Evolutionary conservation across 2,113 vertebrate genomes (phyloP), one percentile per base, ranked within the genome.

Genomic region (Anarhynchus alexandrinus): DNA sequence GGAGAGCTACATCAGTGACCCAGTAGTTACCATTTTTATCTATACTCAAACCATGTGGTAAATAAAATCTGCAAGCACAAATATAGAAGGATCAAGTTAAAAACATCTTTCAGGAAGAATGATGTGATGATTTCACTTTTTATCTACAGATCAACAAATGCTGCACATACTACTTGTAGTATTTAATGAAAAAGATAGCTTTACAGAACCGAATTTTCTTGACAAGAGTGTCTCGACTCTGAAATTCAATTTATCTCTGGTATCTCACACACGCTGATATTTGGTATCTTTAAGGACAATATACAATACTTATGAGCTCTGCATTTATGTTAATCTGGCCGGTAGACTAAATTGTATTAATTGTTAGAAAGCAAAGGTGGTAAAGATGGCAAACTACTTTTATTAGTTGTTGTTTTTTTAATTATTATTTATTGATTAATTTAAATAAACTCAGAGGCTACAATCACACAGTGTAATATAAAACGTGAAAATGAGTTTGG

Each of bases 1-100:
- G 99, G 91, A 99, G 99, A 93, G 99, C 99, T 83, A 99, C 99
- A 72, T 99, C 99, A 15, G 99, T 99, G 91, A 99, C 99, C 99
- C 99, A 99, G 78, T 99, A 99, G 96, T 99, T 99, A 90, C 99
- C 98, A 21, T 98, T 98, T 89, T 97, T 98, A 96, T 99, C 99
- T 74, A 98, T 94, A 54, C 98, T 99, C 96, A 99, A 98, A 82
- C 99, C 99, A 96, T 99, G 99, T 11, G 99, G 99, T 95, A 99
- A 96, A 93, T 99, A 99, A 98, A 99, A 99, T 95, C 99, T 99
- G 97, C 5, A 98, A 98, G 83, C 19, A 91, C 23, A 91, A 97
- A 93, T 32, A 9, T 42, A 51, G 12, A 81, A 92, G 79, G 58
- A 82, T 23, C 20, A 72, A 82, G 27, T 86, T 88, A 83, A 90